These are phyloP conservation scores for Melanophora roralis DNA, from an alignment of 2,888 invertebrate species.

Conservation along the genomic window DNA sequence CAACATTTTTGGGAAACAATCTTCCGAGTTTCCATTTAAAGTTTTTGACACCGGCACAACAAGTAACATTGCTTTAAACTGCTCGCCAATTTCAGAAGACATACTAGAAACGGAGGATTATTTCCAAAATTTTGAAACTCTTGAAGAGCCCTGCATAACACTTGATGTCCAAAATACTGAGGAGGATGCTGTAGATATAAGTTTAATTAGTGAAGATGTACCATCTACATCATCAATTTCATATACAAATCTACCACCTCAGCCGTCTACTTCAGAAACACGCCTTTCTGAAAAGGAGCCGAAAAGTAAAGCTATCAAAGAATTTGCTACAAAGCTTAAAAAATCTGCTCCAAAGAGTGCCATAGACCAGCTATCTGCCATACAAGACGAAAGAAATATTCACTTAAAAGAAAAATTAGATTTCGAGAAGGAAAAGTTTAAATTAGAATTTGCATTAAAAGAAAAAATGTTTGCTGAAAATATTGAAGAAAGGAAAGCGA, in stretches of 20 bases:
- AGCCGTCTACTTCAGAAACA: too few relatives aligned
- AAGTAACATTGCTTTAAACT: too few relatives aligned
- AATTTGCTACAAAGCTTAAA: too few relatives aligned
- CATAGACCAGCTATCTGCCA: neutral
- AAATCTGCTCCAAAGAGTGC: too few relatives aligned
- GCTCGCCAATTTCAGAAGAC: too few relatives aligned
- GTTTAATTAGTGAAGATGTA: too few relatives aligned
- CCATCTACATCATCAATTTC: too few relatives aligned
- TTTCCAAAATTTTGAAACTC: neutral
- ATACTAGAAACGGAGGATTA: neutral
- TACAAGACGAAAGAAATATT: neutral
- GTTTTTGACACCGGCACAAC: neutral
- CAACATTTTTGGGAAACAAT: neutral
- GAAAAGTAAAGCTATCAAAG: too few relatives aligned
- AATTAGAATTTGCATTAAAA: neutral
- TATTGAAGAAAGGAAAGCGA: constrained; percentile 11
- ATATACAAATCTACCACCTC: too few relatives aligned
- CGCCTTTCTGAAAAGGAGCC: too few relatives aligned
- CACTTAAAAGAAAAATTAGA: neutral
- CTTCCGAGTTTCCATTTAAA: neutral
- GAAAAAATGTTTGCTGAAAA: constrained; percentile 6
- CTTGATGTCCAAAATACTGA: too few relatives aligned
- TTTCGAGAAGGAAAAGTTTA: neutral
- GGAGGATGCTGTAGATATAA: too few relatives aligned
- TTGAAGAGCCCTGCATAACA: neutral